Conservation (phyloP, 2,888 invertebrate genomes). For the Andrena praecox region DNA sequence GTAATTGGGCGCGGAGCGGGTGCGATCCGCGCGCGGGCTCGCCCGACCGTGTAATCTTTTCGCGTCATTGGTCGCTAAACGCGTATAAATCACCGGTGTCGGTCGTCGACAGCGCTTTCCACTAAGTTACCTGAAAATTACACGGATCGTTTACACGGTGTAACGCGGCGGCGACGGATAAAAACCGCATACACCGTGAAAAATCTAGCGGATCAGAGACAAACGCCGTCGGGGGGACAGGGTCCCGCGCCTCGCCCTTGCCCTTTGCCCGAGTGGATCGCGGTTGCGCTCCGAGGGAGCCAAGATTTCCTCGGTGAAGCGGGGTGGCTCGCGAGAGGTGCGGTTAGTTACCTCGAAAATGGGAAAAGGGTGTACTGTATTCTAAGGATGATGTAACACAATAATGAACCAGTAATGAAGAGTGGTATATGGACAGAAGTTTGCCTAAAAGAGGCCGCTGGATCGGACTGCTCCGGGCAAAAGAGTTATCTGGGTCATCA, state of each 20-base stretch:
- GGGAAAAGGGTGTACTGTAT: too few species aligned
- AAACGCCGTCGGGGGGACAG: background rate
- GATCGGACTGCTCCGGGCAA: background rate
- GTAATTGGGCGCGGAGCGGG: constrained; percentile 53
- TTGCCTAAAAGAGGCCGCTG: background rate
- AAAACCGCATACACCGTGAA: constrained; percentile 22
- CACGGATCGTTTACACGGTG: constrained; percentile 78
- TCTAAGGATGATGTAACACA: background rate
- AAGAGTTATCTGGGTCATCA: background rate
- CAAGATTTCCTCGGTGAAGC: background rate
- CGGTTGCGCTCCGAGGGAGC: background rate
- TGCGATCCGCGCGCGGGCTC: constrained; percentile 36
- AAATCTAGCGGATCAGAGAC: constrained; percentile 16
- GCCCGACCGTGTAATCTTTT: constrained; percentile 80
- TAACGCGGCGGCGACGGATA: constrained; percentile 33
- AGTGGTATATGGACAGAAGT: background rate
- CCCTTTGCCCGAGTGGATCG: constrained; percentile 14
- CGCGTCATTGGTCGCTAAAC: constrained; percentile 80
- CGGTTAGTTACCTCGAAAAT: too few species aligned
- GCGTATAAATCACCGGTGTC: constrained; percentile 76
- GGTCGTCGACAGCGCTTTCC: constrained; percentile 73
- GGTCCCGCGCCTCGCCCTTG: constrained; percentile 11
- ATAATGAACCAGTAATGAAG: background rate
- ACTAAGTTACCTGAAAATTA: constrained; percentile 77
- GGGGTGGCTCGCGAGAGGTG: background rate